These are phyloP conservation scores for Molossus alvarezi DNA, from an alignment of 2,797 vertebrate species.

Conservation along the genomic window DNA sequence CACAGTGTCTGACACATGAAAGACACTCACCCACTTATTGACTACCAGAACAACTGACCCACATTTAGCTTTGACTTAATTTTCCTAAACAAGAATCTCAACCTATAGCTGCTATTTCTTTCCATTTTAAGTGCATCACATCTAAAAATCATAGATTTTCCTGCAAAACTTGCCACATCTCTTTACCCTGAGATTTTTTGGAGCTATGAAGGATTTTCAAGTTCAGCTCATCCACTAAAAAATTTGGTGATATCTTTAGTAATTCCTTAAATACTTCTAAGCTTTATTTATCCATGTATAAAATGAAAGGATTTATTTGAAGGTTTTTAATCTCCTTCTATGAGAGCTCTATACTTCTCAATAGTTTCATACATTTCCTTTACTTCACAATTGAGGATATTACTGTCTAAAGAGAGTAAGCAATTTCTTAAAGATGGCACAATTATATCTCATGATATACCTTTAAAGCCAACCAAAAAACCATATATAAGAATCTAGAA, in stretches of 20 bases:
- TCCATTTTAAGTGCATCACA: background rate
- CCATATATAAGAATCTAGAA: slow-evolving; percentile 4
- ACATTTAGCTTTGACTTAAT: slow-evolving; percentile 36
- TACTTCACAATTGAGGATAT: slow-evolving; percentile 58
- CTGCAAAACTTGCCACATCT: background rate
- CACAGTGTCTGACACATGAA: background rate
- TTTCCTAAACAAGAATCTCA: slow-evolving; percentile 8
- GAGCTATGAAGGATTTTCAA: background rate
- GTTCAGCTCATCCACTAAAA: background rate
- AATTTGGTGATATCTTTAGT: background rate
- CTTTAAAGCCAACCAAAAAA: background rate
- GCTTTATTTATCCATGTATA: slow-evolving; percentile 1
- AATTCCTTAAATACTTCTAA: background rate
- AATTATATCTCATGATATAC: background rate
- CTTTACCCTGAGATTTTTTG: slow-evolving; percentile 1
- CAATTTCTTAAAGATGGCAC: slow-evolving; percentile 31
- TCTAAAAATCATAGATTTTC: slow-evolving; percentile 47
- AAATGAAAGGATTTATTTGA: slow-evolving; percentile 22
- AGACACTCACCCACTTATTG: background rate
- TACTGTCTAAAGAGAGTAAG: background rate
- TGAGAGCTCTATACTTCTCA: slow-evolving; percentile 29
- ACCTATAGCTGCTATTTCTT: background rate
- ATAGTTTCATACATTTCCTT: background rate
- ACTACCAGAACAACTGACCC: background rate
- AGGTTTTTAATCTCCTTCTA: background rate